phyloP scores from a whole-genome alignment of 2,888 invertebrate genomes.

The Exephanes ischioxanthus region DNA sequence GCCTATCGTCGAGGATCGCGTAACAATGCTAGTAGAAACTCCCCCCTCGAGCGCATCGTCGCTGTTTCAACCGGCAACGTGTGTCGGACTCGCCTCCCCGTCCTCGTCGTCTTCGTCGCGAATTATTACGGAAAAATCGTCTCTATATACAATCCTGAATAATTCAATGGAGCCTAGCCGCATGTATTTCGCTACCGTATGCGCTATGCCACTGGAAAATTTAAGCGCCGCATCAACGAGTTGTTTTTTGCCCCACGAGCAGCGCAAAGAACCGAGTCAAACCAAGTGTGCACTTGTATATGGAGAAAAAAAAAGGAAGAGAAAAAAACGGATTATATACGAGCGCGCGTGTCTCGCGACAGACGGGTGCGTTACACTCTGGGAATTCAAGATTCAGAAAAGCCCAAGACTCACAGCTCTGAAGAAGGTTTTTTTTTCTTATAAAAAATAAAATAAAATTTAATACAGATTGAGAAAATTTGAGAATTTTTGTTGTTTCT shows the following conservation, averaged over 20 bases:
- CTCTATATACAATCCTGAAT: conserved; percentile 33
- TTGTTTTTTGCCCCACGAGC: conserved; percentile 20
- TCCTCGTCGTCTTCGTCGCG: conserved; percentile 4
- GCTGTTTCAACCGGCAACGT: conserved; percentile 1
- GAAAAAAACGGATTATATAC: conserved; percentile 52
- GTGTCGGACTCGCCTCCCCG: neutral
- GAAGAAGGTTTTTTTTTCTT: neutral
- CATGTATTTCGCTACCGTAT: conserved; percentile 21
- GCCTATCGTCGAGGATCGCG: conserved; percentile 68
- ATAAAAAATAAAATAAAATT: neutral
- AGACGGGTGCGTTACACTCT: conserved; percentile 56
- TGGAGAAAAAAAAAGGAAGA: neutral
- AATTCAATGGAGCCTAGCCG: conserved; percentile 37
- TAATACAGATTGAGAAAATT: conserved; percentile 7
- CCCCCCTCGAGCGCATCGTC: conserved; percentile 63
- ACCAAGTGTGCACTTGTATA: neutral
- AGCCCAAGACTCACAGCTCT: conserved; percentile 1
- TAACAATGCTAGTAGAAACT: conserved; percentile 71
- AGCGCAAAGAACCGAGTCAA: conserved; percentile 1
- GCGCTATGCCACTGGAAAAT: conserved; percentile 50
- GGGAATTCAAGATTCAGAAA: conserved; percentile 13
- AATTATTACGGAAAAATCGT: conserved; percentile 14
- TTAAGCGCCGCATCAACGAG: conserved; percentile 47
- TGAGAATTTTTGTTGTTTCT: neutral
- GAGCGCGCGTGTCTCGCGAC: conserved; percentile 47